phyloP scores from a whole-genome alignment of 2,113 vertebrate genomes.

The Naja naja region DNA sequence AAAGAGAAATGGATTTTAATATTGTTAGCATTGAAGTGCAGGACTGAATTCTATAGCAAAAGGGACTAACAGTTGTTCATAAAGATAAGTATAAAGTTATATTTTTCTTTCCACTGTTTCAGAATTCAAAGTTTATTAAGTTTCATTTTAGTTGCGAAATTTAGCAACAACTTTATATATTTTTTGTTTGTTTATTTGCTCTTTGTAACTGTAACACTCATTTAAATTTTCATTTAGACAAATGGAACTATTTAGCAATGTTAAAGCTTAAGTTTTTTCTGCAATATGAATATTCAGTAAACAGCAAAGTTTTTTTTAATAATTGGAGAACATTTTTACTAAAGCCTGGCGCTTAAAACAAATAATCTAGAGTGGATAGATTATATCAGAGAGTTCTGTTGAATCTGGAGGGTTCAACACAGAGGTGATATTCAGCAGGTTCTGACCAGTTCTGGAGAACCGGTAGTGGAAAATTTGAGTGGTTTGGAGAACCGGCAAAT shows the following conservation, averaged over 20 bases:
- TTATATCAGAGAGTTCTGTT: neutral
- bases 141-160: slow-evolving; percentile 22
- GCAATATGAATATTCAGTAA: slow-evolving; percentile 22
- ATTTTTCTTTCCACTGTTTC: neutral
- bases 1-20: neutral
- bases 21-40: neutral
- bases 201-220: slow-evolving; percentile 29
- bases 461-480: too few species aligned
- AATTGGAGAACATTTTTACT: slow-evolving; percentile 24
- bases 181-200: slow-evolving; percentile 13
- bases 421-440: too few species aligned
- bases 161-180: slow-evolving; percentile 27
- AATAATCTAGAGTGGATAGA: neutral
- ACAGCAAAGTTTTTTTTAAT: slow-evolving; percentile 28
- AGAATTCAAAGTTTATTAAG: neutral
- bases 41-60: neutral
- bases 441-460: too few species aligned
- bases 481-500: too few species aligned
- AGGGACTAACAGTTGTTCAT: neutral
- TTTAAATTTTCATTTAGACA: slow-evolving; percentile 47
- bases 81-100: neutral
- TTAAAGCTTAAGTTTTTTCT: slow-evolving; percentile 24
- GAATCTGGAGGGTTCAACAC: neutral
- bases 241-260: slow-evolving; percentile 23
- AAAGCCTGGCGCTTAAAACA: slow-evolving; percentile 24